Base-by-base conservation (phyloP, 1,140 invertebrate species). In the Bicyclus anynana region DNA sequence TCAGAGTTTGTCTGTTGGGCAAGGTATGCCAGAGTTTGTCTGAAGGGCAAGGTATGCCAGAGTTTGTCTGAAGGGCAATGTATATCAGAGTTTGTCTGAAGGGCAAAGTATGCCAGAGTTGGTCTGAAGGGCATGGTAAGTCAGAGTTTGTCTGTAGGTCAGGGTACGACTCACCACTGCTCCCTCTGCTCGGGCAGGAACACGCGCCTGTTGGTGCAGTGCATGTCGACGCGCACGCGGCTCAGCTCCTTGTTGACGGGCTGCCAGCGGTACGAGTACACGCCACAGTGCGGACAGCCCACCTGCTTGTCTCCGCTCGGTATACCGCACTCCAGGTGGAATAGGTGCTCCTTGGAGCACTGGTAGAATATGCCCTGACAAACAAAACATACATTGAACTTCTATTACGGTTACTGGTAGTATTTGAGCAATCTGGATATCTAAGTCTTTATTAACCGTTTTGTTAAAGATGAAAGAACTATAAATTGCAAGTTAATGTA, bases 271-370 rank as follows among this genome's bases (percentile, higher is more conserved):
- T 84, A 81, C 0, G 89, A 84, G 58, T 92, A 90, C 38, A 91
- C 82, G 0, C 93, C 94, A 80, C 96, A 97, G 76, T 97, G 96
- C 0, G 95, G 95, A 81, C 96, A 97, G 6, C 84, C 87, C 2
- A 69, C 65, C 1, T 46, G 12, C 37, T 72, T 70, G 5, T 77
- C 74, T 35, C 52, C 53, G 49, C 61, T 69, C 5, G 74, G 69
- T 5, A 94, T 77, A n/a, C 93, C 92, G 69, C 94, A 95, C 17
- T 93, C 92, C 21, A 92, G 82, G 83, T 96, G 94, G 77, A 94
- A 95, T 40, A 94, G 89, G 74, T 96, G 94, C 0, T 91, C 87
- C 18, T 89, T 90, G 5, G 88, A 87, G 77, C 95, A 96, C 61
- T 94, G 92, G 38, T 93, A 90, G 84, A 95, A 95, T 59, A 91